A percentile compares a stretch with the other conserved stretches of the same genome.
Evolutionary conservation across 2,888 invertebrate genomes (phyloP).

Genomic region (Thelaira solivaga): DNA sequence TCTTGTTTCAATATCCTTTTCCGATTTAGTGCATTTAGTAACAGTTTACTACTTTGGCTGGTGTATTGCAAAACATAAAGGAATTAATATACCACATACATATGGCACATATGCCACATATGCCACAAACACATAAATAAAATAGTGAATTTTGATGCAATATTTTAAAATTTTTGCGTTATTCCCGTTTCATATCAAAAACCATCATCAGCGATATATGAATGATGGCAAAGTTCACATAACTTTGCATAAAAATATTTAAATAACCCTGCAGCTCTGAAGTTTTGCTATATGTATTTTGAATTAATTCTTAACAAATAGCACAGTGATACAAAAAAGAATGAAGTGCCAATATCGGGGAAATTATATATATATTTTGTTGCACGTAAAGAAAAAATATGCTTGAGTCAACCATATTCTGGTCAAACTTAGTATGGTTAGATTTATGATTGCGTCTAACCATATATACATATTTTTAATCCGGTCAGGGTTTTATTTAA

Average conservation of each 20-base stretch:
- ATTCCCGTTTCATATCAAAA: conserved; percentile 27
- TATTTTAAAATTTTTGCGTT: conserved; percentile 29
- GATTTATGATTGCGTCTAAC: too few species aligned
- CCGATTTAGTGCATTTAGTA: conserved; percentile 38
- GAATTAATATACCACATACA: neutral
- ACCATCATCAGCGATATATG: conserved; percentile 35
- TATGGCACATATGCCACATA: neutral
- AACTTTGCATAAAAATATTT: conserved; percentile 4
- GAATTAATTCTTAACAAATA: too few species aligned
- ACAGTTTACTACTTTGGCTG: conserved; percentile 27
- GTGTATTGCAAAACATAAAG: neutral
- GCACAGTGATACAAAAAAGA: too few species aligned
- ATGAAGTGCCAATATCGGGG: too few species aligned
- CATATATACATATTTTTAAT: too few species aligned
- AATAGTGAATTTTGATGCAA: conserved; percentile 32
- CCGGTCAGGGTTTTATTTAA: too few species aligned
- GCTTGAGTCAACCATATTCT: too few species aligned
- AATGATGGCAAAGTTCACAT: conserved; percentile 12
- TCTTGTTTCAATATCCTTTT: conserved; percentile 46
- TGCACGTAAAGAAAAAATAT: too few species aligned
- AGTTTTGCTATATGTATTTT: too few species aligned
- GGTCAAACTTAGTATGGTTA: too few species aligned
- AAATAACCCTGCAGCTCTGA: neutral
- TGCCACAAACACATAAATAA: conserved; percentile 4
- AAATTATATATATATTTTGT: too few species aligned